Base-by-base conservation (phyloP, 2,888 invertebrate genomes). In the Anthophora plumipes region DNA sequence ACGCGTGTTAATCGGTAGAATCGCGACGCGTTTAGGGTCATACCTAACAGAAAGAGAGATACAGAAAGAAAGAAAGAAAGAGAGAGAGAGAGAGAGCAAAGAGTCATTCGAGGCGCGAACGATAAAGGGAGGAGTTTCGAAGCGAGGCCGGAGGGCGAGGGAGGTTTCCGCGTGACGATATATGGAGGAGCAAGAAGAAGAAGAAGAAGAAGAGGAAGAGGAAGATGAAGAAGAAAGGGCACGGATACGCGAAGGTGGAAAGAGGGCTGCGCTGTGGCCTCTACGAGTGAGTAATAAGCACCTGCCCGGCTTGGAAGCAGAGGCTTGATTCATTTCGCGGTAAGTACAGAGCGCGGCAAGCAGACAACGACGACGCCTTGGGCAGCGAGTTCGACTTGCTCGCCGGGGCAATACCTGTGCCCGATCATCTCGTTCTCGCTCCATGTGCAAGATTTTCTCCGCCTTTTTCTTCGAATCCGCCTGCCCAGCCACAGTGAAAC, bases 241-340 rank as follows among this genome's bases (percentile, higher is more conserved):
- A 60, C 9, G 63, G 76, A 37, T 55, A 74, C 76, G 31, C 31
- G 73, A 60, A 86, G 52, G 52, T 67, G 66, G 66, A 67, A 67
- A 39, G 52, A 41, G 39, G 66, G 39, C n/a, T 67, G 52, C 22
- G 52, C 22, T 78, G 69, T 79, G 80, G 84, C 79, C 80, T 81
- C 80, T 73, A 77, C 88, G 87, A 90, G 92, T 89, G 88, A 91
- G 91, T 93, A 93, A 93, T 93, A 93, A 93, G 92, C 92, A 93
- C 93, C 93, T 93, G 93, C 92, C 93, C 89, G 89, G 87, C 90
- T 90, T 90, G 87, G 91, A 91, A 91, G 87, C 91, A 87, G 89
- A 86, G 91, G 91, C 91, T 92, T 93, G 93, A 93, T 93, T 93
- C 93, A 93, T 93, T 93, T 92, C 92, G 90, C 91, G 91, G 91